Base-by-base conservation (phyloP, 2,888 invertebrate species). In the Liopterus haemorrhoidalis region DNA sequence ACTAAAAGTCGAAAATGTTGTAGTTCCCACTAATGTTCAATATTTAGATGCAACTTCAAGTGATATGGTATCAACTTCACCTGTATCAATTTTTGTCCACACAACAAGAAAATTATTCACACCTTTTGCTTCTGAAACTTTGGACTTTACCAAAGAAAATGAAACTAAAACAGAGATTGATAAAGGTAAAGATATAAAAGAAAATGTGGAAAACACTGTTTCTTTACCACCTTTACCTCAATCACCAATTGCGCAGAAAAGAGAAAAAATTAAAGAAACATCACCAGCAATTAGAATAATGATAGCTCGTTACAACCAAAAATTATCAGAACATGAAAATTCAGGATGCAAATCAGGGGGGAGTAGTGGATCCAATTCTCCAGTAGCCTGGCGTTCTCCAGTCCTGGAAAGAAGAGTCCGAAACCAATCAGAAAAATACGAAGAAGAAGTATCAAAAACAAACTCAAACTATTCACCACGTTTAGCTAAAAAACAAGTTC, bases 81-180 rank as follows among this genome's bases (percentile, higher is more conserved):
- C 72, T 1, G 61, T 66, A 31, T 85, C 82, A 60, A 76, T 87
- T 1, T 83, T 87, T 52, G 83, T 87, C 0, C 86, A 84, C 65
- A 88, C 87, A 0, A 86, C 84, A 28, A 74, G 85, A 41, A 86
- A 85, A 69, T 77, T 87, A 54, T 87, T 87, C 51, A 83, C 85
- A 0, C 82, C 86, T 0, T 46, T 64, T 35, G 42, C 42, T 20
- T 33, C 41, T 18, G 3, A 75, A 76, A 2, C 15, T 22, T 51
- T 25, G 46, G 50, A 14, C 20, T 59, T 55, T 30, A 59, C 59
- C 25, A 60, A 56, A 48, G 55, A 55, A 49, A 61, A 63, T 12
- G 24, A 28, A n/a, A n/a, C 36, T 15, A 46, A 37, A 30, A 35
- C 8, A 32, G 36, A 48, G 12, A 32, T 15, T 16, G 27, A 25